Conservation (phyloP, 2,113 vertebrate genomes). For the Eurypyga helias region DNA sequence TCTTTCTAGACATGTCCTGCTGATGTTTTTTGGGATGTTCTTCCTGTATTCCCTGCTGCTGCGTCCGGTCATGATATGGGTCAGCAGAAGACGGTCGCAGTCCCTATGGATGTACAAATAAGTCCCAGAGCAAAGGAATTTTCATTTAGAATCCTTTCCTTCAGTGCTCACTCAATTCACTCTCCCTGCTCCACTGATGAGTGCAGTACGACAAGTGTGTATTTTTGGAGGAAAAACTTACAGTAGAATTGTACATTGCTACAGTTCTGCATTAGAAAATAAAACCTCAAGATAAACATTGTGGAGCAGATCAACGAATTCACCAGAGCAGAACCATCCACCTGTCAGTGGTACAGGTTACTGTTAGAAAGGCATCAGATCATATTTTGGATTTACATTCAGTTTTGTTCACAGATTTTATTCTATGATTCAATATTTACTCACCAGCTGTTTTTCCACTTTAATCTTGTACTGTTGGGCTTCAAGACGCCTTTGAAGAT, state of each 20-base stretch:
- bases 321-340: neutral
- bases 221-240: neutral
- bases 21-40: neutral
- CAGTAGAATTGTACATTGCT: neutral
- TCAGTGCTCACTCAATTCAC: neutral
- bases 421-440: slow-evolving; percentile 4
- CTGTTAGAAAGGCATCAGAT: neutral
- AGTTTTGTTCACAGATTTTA: neutral
- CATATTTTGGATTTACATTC: neutral
- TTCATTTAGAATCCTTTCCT: neutral
- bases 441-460: slow-evolving; percentile 91
- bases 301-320: neutral
- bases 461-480: slow-evolving; percentile 89
- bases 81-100: slow-evolving; percentile 87
- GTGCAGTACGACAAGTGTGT: neutral
- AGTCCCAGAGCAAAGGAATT: neutral
- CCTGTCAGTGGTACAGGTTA: neutral
- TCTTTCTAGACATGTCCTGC: slow-evolving; percentile 52
- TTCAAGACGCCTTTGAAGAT: slow-evolving; percentile 85
- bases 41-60: slow-evolving; percentile 22
- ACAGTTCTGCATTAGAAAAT: neutral
- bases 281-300: neutral
- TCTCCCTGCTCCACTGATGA: neutral
- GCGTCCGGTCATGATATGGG: neutral
- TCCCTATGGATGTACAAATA: slow-evolving; percentile 76